Percentiles rank a stretch among this genome's conserved stretches.
Evolutionary conservation across 2,113 vertebrate species (phyloP).

Genomic region (Petroica traversi): DNA sequence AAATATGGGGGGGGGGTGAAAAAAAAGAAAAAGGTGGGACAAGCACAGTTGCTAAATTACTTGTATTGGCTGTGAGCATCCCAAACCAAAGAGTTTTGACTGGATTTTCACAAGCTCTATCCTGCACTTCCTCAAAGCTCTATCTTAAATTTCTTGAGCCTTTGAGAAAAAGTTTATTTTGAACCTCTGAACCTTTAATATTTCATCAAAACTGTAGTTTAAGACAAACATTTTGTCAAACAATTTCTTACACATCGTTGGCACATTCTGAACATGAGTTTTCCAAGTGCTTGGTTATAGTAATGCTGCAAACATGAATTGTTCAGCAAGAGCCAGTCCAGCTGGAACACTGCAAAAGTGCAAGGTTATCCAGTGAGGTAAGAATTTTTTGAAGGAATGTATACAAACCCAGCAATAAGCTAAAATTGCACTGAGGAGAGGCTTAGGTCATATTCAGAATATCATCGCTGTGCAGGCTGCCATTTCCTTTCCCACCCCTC

Average conservation of each 20-base stretch:
- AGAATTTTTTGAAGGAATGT: neutral
- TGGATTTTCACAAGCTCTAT: neutral
- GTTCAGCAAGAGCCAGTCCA: neutral
- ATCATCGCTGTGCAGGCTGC: neutral
- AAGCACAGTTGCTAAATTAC: neutral
- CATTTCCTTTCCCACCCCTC: neutral
- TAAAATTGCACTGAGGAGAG: neutral
- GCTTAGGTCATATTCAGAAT: neutral
- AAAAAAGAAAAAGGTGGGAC: neutral
- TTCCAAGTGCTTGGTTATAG: neutral
- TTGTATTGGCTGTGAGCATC: neutral
- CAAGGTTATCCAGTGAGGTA: neutral
- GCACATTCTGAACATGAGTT: neutral
- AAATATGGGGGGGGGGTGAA: rapidly evolving
- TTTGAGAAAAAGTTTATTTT: neutral
- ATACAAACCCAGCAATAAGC: neutral
- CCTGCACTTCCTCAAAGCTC: neutral
- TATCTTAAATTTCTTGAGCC: neutral
- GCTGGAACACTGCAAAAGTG: neutral
- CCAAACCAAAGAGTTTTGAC: neutral
- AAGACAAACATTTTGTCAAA: neutral
- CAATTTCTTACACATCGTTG: neutral
- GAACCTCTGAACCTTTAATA: neutral
- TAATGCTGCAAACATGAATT: neutral
- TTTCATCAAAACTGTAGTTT: neutral